Base-by-base conservation (phyloP, 2,888 invertebrate species). In the Nemotelus nigrinus region DNA sequence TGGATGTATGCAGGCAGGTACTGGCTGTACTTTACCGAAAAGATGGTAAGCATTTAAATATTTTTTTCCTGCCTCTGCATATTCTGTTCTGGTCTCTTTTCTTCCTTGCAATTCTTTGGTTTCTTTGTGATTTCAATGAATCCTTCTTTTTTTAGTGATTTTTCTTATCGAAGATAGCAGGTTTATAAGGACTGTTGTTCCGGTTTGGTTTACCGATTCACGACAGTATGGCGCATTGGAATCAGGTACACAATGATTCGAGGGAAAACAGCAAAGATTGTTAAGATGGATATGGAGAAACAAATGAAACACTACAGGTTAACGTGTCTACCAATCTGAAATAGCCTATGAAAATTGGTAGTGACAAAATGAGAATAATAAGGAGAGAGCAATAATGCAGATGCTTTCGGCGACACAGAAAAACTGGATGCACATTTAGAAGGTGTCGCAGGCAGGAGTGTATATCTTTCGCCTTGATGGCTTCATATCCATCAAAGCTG, bases 381-480 rank as follows among this genome's bases (percentile, higher is more conserved):
- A 63, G 72, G 47, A 58, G 74, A 72, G 60, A 58, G 58, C 63
- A 74, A 74, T 63, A 74, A 74, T 74, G 74, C 74, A 48, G 74
- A 50, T 47, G 48, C 25, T 25, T 50, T 44, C 53, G 60, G 63
- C 47, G 63, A 50, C 60, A 74, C 50, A 60, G 74, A 74, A 74
- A 72, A 50, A 60, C 41, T 25, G 25, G 25, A 25, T 25, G 25
- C 25, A 25, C 25, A 25, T 25, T 25, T 25, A 25, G 25, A 25
- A 25, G 25, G 25, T 25, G 25, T 25, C 25, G 25, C 25, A 25
- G 25, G 25, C 25, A 25, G 25, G 25, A 25, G 25, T 25, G 25
- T 25, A 25, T 25, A 25, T 25, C 25, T 25, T 25, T 25, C 25
- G 25, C 25, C 25, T 25, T 25, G 25, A 25, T 25, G 25, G 25